Evolutionary conservation across 2,113 vertebrate species (phyloP).

Genomic region (Sarotherodon lohbergeri): DNA sequence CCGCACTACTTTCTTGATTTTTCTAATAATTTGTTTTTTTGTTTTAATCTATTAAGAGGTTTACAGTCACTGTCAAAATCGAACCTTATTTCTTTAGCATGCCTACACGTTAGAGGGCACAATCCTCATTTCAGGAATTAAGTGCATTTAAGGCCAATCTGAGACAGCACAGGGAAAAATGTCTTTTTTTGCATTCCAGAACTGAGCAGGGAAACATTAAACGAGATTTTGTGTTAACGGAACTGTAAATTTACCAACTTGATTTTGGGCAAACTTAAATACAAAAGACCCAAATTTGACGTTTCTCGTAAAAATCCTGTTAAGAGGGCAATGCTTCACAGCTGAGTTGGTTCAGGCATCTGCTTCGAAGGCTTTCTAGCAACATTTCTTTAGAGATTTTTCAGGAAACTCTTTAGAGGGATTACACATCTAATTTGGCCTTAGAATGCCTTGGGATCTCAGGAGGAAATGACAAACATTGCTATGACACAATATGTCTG

Average conservation of each 20-base stretch:
- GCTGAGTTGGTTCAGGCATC: background rate
- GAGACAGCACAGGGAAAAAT: background rate
- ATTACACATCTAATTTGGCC: background rate
- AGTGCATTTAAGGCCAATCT: background rate
- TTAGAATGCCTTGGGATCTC: background rate
- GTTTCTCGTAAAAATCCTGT: fast-evolving
- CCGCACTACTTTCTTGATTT: background rate
- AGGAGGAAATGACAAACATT: background rate
- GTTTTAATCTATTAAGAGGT: background rate
- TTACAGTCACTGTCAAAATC: background rate
- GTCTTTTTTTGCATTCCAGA: fast-evolving
- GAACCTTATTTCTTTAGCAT: background rate
- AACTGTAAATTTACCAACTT: background rate
- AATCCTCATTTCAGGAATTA: background rate
- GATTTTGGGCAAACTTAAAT: background rate
- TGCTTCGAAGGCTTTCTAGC: background rate
- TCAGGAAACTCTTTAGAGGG: background rate
- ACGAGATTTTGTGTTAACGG: background rate
- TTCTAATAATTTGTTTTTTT: background rate
- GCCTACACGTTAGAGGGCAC: background rate
- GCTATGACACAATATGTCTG: background rate
- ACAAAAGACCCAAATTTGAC: background rate
- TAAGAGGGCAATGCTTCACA: background rate
- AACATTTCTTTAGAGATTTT: background rate
- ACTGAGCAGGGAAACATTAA: background rate